Evolutionary conservation across 2,888 invertebrate genomes (phyloP), one percentile per base, ranked within the genome.

Genomic region (Papilio demoleus): DNA sequence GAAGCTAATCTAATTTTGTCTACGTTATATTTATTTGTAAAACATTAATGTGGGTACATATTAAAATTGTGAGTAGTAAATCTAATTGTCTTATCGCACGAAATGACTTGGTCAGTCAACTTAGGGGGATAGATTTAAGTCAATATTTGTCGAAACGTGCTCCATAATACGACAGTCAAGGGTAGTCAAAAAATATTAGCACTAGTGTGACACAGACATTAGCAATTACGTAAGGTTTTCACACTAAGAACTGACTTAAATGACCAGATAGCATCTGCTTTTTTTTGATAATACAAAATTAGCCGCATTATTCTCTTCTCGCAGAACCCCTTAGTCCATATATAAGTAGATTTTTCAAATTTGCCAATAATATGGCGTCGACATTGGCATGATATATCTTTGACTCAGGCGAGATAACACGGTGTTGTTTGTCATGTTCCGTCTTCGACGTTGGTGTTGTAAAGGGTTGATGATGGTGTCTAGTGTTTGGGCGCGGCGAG

Each of bases 401-500:
- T n/a, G n/a, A n/a, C n/a, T n/a, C n/a, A n/a, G n/a, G n/a, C n/a
- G n/a, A n/a, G n/a, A n/a, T n/a, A n/a, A n/a, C n/a, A n/a, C n/a
- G n/a, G n/a, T n/a, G n/a, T n/a, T n/a, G n/a, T n/a, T n/a, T n/a
- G n/a, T n/a, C n/a, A n/a, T n/a, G n/a, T n/a, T n/a, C n/a, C n/a
- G 31, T 31, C 3, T 6, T 6, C 31, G 31, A 6, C 31, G 31
- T 31, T 31, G n/a, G 31, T 31, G 31, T 31, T 31, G 31, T 3
- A 31, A n/a, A n/a, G n/a, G n/a, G n/a, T n/a, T n/a, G n/a, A n/a
- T n/a, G n/a, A 5, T 22, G 12, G 31, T 9, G 22, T 14, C 53
- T 53, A 53, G 53, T 53, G 53, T 2, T 53, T 53, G 31, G 53
- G 53, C 9, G 27, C 53, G n/a, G 53, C 31, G 53, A n/a, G 53